These are phyloP conservation scores for Cotesia vestalis DNA, from an alignment of 1,140 invertebrate genomes.

Conservation along the genomic window DNA sequence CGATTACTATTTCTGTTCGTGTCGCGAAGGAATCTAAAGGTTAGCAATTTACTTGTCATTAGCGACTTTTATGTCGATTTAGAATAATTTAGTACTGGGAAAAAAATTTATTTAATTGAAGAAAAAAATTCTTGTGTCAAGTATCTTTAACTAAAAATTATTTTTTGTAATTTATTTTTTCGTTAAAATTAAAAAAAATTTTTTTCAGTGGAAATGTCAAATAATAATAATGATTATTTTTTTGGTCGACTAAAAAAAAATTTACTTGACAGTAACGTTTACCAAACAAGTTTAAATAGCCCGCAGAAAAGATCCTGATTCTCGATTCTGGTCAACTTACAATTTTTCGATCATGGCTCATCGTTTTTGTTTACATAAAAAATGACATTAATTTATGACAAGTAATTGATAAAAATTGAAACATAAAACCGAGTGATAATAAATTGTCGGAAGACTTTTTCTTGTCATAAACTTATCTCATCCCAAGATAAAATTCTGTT, in stretches of 20 bases:
- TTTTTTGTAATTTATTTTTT: neutral
- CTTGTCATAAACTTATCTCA: no score
- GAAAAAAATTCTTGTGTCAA: neutral
- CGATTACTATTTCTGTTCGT: no score
- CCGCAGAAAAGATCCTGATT: neutral
- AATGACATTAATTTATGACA: neutral
- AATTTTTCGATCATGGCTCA: neutral
- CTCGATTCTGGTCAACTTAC: neutral
- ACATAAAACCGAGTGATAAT: no score
- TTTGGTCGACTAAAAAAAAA: neutral
- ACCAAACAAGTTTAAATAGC: conserved; percentile 10
- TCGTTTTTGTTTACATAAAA: conserved; percentile 1
- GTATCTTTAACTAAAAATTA: no score
- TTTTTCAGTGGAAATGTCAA: neutral
- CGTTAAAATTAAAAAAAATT: neutral
- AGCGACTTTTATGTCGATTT: no score
- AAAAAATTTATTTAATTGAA: neutral
- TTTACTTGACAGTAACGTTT: no score
- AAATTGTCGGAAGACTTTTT: no score
- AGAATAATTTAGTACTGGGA: no score
- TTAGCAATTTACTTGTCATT: no score
- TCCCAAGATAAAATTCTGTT: no score
- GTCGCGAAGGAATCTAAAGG: no score
- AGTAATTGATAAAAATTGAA: no score
- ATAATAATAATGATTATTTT: neutral